Evolutionary conservation across 2,113 vertebrate species (phyloP).

Genomic region (Paraplagusia blochii): DNA sequence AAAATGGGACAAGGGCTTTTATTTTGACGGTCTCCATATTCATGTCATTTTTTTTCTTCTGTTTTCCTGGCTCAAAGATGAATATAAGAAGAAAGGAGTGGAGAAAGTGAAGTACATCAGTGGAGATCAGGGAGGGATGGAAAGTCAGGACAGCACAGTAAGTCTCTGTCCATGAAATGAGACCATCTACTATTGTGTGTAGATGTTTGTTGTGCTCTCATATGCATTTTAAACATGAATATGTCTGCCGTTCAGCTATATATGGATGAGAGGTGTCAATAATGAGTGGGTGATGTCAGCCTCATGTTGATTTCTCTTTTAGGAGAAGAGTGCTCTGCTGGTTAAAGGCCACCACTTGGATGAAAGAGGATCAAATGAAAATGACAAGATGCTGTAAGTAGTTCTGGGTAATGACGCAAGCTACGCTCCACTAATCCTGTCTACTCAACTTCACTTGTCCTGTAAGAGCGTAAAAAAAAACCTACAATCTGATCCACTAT

Average conservation of each 20-base stretch:
- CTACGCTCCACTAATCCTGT: background rate
- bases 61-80: constrained; percentile 76
- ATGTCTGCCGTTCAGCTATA: too few relatives aligned
- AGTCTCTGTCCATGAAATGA: constrained; percentile 13
- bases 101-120: constrained; percentile 85
- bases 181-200: background rate
- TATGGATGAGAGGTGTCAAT: too few relatives aligned
- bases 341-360: constrained; percentile 59
- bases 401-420: background rate
- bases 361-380: constrained; percentile 59
- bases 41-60: background rate
- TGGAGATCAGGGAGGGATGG: constrained; percentile 69
- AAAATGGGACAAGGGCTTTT: constrained; percentile 19
- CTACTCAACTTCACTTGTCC: background rate
- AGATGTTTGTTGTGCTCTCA: too few relatives aligned
- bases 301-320: background rate
- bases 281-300: background rate
- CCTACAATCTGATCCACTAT: background rate
- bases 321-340: constrained; percentile 76
- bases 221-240: too few relatives aligned
- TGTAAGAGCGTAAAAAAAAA: background rate
- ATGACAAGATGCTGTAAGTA: constrained; percentile 75
- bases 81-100: constrained; percentile 94
- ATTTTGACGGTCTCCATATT: constrained; percentile 45
- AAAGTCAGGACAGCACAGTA: constrained; percentile 74